Conservation (phyloP, 2,888 invertebrate species). For the Anodontia alba region DNA sequence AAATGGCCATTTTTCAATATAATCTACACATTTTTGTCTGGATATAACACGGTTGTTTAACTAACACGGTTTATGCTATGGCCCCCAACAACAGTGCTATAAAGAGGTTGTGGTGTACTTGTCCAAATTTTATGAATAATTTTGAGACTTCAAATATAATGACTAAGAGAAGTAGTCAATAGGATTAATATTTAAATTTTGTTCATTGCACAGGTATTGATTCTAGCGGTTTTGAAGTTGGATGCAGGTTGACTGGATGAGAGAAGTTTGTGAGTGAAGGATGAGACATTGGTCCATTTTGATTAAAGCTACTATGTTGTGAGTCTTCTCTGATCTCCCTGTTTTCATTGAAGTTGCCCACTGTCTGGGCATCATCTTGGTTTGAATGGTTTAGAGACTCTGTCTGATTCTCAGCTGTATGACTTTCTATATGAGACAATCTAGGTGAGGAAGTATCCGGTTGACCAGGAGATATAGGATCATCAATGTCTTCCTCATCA, state of each 20-base stretch:
- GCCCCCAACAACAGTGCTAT: too few relatives aligned
- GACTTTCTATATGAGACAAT: background rate
- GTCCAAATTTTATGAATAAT: too few relatives aligned
- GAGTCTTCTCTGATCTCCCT: background rate
- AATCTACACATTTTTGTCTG: too few relatives aligned
- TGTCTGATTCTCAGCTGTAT: background rate
- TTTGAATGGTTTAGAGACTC: conserved; percentile 4
- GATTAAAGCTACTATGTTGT: conserved; percentile 4
- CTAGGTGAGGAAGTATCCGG: conserved; percentile 32
- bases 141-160: too few relatives aligned
- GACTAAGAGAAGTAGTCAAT: too few relatives aligned
- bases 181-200: too few relatives aligned
- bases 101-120: too few relatives aligned
- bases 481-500: conserved; percentile 32
- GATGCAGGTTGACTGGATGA: background rate
- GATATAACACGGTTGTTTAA: too few relatives aligned
- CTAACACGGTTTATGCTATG: too few relatives aligned
- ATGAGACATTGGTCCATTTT: conserved; percentile 18
- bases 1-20: too few relatives aligned
- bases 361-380: background rate
- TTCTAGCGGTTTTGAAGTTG: conserved; percentile 1
- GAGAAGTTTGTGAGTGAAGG: background rate
- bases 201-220: conserved; percentile 3
- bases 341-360: background rate
- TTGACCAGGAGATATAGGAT: conserved; percentile 37